Percentiles rank a stretch among this genome's conserved stretches.
Evolutionary conservation across 2,797 vertebrate species (phyloP).

Genomic region (Martes flavigula): DNA sequence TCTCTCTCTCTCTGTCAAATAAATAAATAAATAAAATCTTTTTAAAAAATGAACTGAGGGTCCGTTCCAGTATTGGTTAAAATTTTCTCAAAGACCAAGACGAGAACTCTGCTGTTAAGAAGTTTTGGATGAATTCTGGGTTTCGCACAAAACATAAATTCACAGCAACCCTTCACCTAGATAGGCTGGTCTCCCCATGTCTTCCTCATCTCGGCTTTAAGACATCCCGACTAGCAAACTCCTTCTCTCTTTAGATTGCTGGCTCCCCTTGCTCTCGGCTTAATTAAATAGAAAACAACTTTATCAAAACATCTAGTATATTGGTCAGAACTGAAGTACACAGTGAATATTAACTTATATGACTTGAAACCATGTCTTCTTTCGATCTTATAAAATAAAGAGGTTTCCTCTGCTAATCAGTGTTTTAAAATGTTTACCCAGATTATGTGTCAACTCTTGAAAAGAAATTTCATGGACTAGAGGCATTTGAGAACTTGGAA

Average conservation of each 20-base stretch:
- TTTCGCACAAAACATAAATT: constrained; percentile 16
- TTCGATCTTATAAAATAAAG: constrained; percentile 28
- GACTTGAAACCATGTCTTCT: constrained; percentile 55
- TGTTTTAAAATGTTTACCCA: constrained; percentile 57
- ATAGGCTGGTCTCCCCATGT: background rate
- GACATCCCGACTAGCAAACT: background rate
- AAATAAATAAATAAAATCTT: background rate
- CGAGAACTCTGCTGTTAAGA: background rate
- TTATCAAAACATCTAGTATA: constrained; percentile 43
- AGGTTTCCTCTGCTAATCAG: constrained; percentile 38
- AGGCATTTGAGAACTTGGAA: constrained; percentile 70
- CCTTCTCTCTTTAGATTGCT: background rate
- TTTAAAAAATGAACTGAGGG: background rate
- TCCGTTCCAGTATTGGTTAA: constrained; percentile 22
- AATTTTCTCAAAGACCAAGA: constrained; percentile 26
- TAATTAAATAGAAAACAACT: constrained; percentile 46
- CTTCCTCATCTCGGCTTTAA: background rate
- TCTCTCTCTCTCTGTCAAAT: background rate
- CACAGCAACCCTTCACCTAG: background rate
- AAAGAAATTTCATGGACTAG: constrained; percentile 59
- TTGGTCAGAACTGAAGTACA: constrained; percentile 33
- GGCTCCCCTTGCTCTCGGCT: background rate
- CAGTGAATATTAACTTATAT: constrained; percentile 36
- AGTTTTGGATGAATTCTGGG: background rate
- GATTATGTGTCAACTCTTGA: constrained; percentile 56